Evolutionary conservation across 2,888 invertebrate genomes (phyloP), one percentile per base, ranked within the genome.

Genomic region (Ectropis crepuscularia): DNA sequence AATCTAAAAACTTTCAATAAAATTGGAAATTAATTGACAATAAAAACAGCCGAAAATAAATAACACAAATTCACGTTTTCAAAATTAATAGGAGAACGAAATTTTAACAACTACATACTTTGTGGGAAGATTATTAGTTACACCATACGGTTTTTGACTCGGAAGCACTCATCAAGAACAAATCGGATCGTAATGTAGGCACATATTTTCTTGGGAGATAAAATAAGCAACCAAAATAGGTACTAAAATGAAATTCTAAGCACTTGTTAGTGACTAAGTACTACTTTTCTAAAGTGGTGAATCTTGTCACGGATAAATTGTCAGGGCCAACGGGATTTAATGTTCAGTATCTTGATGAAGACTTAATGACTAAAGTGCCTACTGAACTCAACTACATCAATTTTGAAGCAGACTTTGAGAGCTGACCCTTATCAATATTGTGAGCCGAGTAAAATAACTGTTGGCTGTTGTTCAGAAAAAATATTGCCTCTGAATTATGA

Each of bases 301-400:
- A 62, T 58, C 59, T 62, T 57, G 62, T 63, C 53, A 54, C 48
- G 37, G 39, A 38, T 57, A 57, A 65, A 50, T 46, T 50, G 50
- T 28, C 36, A 62, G 41, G 62, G 50, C n/a, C 55, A 37, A 45
- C 12, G 53, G 53, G 59, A 53, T 43, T 43, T 57, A 36, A 49
- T 43, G 37, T 58, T 45, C 37, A 37, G 48, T 43, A 16, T 53
- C 53, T 48, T 61, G 45, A 61, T 51, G 49, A 61, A 51, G 45
- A 61, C 54, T 60, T 61, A 55, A 55, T 50, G 45, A 46, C 39
- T 55, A 51, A 42, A 60, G 48, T 61, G 51, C 46, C 39, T 39
- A 43, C 54, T 41, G 43, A 55, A 59, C 38, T 46, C 38, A 28
- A n/a, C 45, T 28, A 39, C 37, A 45, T 53, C 7, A 16, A 51